Evolutionary conservation across 2,113 vertebrate species (phyloP).

Genomic region (Hipposideros armiger): DNA sequence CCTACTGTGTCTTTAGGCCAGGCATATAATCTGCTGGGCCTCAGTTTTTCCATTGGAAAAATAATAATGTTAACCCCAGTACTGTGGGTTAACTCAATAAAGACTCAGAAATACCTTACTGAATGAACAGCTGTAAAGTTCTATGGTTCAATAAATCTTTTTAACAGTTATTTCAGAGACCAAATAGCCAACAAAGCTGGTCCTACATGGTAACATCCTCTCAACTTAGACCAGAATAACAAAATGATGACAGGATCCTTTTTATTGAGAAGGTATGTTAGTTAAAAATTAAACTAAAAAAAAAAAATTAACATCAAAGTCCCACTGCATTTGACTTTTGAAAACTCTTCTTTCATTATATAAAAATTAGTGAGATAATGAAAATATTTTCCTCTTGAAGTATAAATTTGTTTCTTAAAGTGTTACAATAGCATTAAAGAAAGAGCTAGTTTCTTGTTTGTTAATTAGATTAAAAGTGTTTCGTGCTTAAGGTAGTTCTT

Average conservation of each 20-base stretch:
- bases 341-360: slow-evolving; percentile 38
- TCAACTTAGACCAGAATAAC: slow-evolving; percentile 76
- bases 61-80: neutral
- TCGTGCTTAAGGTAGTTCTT: slow-evolving; percentile 49
- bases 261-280: slow-evolving; percentile 74
- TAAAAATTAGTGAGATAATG: slow-evolving; percentile 38
- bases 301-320: neutral
- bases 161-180: slow-evolving; percentile 76
- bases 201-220: slow-evolving; percentile 63
- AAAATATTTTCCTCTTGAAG: slow-evolving; percentile 41
- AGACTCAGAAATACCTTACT: slow-evolving; percentile 36
- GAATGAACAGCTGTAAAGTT: slow-evolving; percentile 70
- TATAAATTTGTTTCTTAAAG: slow-evolving; percentile 60
- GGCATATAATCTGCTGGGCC: neutral
- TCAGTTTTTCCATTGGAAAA: slow-evolving; percentile 38
- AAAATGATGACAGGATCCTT: slow-evolving; percentile 75
- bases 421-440: slow-evolving; percentile 23
- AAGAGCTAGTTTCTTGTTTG: slow-evolving; percentile 29
- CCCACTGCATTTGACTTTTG: slow-evolving; percentile 43
- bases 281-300: slow-evolving; percentile 67
- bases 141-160: slow-evolving; percentile 72
- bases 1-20: neutral
- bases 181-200: slow-evolving; percentile 66
- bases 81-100: neutral
- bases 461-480: slow-evolving; percentile 57